phyloP scores from a whole-genome alignment of 2,113 vertebrate genomes.

The Equus przewalskii region DNA sequence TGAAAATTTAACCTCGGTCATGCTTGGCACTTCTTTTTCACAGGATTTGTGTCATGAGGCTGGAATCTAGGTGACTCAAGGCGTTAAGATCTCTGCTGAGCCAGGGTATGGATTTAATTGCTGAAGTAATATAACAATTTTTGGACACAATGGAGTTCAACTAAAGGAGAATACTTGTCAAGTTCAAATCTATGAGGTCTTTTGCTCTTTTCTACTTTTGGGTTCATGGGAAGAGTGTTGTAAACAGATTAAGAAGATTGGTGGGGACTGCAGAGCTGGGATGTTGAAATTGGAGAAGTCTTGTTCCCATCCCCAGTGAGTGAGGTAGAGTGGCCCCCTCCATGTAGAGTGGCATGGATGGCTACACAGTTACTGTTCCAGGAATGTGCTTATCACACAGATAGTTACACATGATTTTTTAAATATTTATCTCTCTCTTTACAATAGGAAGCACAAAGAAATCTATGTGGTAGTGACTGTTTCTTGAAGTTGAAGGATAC shows the following conservation, averaged over 20 bases:
- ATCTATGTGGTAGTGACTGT: not conserved
- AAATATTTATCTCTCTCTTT: constrained; percentile 22
- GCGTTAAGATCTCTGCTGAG: not conserved
- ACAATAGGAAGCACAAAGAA: constrained; percentile 9
- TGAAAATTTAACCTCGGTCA: not conserved
- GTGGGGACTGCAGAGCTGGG: fast-evolving
- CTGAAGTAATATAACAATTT: not conserved
- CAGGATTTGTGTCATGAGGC: not conserved
- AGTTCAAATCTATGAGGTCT: not conserved
- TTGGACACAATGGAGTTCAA: not conserved
- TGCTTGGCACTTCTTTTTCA: not conserved
- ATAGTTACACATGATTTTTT: not conserved
- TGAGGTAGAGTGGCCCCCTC: not conserved
- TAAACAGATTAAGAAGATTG: not conserved
- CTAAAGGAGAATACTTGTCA: not conserved
- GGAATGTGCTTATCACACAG: not conserved
- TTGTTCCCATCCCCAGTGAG: not conserved
- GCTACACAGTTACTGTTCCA: not conserved
- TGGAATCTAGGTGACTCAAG: not conserved
- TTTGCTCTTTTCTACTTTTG: not conserved
- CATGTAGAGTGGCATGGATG: fast-evolving
- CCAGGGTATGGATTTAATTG: not conserved
- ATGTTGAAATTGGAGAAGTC: not conserved
- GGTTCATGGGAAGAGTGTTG: not conserved
- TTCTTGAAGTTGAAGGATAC: constrained; percentile 4